A percentile compares a stretch with the other conserved stretches of the same genome.
Conservation (phyloP, 2,113 vertebrate genomes). For the Ceratotherium simum region DNA sequence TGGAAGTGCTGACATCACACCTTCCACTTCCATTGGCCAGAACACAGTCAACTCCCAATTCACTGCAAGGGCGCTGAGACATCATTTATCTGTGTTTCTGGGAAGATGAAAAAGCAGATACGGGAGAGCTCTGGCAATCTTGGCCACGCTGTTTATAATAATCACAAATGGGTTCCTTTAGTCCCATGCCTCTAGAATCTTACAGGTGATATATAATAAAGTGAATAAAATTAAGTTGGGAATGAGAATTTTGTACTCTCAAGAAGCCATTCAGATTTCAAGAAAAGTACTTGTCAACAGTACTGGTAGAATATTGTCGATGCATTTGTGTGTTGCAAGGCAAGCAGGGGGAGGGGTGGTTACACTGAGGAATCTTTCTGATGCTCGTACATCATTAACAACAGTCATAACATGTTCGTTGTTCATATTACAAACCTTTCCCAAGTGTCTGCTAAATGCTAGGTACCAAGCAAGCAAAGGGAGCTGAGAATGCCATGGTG, state of each 20-base stretch:
- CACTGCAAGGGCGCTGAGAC: not conserved
- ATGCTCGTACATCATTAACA: not conserved
- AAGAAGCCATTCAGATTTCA: not conserved
- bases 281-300: not conserved
- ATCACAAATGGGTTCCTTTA: not conserved
- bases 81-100: not conserved
- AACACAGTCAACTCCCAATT: accelerated
- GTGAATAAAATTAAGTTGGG: not conserved
- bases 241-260: not conserved
- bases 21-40: not conserved
- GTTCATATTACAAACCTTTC: not conserved
- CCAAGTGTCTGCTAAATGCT: not conserved
- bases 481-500: not conserved
- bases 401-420: not conserved
- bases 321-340: not conserved
- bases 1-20: too few relatives aligned
- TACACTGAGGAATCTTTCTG: not conserved
- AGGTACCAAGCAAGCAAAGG: not conserved
- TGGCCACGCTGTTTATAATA: not conserved
- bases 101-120: not conserved
- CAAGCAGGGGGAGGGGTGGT: not conserved
- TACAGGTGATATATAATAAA: not conserved
- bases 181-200: not conserved
- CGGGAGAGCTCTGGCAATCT: not conserved
- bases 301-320: not conserved